phyloP scores from a whole-genome alignment of 2,888 invertebrate genomes.

The Panorpa germanica region DNA sequence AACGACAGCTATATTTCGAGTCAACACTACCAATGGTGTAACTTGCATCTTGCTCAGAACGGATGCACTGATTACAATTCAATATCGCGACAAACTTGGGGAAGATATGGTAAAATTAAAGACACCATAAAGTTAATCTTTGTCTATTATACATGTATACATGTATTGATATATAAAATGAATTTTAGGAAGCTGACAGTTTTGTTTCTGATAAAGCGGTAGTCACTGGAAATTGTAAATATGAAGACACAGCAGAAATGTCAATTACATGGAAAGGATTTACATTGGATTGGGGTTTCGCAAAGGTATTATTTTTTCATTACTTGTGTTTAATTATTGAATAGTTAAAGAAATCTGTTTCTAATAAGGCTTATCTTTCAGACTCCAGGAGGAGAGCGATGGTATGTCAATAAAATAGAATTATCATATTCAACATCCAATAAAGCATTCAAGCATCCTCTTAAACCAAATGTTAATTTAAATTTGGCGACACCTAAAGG shows the following conservation, averaged over 20 bases:
- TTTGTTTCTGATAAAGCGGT: slow-evolving; percentile 57
- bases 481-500: slow-evolving; percentile 34
- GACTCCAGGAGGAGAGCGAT: slow-evolving; percentile 77
- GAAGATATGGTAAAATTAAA: slow-evolving; percentile 26
- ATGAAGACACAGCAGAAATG: slow-evolving; percentile 52
- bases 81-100: slow-evolving; percentile 46
- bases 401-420: slow-evolving; percentile 67
- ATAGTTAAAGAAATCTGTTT: slow-evolving; percentile 1
- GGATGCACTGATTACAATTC: slow-evolving; percentile 54
- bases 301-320: slow-evolving; percentile 38
- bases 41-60: slow-evolving; percentile 64
- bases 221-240: slow-evolving; percentile 54
- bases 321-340: slow-evolving; percentile 5
- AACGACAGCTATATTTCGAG: slow-evolving; percentile 40
- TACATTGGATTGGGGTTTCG: slow-evolving; percentile 53
- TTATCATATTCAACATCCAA: slow-evolving; percentile 53
- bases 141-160: neutral
- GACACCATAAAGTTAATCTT: neutral
- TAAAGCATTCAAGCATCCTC: slow-evolving; percentile 35
- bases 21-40: slow-evolving; percentile 46
- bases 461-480: slow-evolving; percentile 31
- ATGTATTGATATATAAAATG: neutral
- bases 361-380: slow-evolving; percentile 28
- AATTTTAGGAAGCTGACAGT: slow-evolving; percentile 45
- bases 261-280: slow-evolving; percentile 59